Evolutionary conservation across 2,888 invertebrate species (phyloP).

Genomic region (Hyposoter didymator): DNA sequence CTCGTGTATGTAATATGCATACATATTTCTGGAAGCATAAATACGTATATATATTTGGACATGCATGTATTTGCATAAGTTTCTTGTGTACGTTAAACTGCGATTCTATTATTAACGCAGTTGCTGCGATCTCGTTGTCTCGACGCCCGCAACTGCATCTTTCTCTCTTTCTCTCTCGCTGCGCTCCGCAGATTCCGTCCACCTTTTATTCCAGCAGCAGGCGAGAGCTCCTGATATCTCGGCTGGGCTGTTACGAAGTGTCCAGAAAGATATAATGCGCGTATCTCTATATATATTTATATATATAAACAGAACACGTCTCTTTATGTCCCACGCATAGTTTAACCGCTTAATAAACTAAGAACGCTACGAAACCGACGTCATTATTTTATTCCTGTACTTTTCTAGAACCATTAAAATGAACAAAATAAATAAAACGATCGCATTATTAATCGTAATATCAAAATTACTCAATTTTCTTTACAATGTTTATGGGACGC

Average conservation of each 20-base stretch:
- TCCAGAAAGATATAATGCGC: slow-evolving; percentile 16
- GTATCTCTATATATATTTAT: slow-evolving; percentile 1
- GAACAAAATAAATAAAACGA: slow-evolving; percentile 26
- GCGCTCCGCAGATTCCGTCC: slow-evolving; percentile 41
- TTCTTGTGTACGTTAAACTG: slow-evolving; percentile 62
- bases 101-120: slow-evolving; percentile 67
- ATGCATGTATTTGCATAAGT: slow-evolving; percentile 8
- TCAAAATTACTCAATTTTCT: slow-evolving; percentile 17
- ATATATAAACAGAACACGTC: slow-evolving; percentile 8
- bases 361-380: slow-evolving; percentile 27
- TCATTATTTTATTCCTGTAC: slow-evolving; percentile 26
- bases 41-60: not conserved
- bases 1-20: slow-evolving; percentile 53
- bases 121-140: slow-evolving; percentile 58
- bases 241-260: slow-evolving; percentile 44
- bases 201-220: slow-evolving; percentile 33
- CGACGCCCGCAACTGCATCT: slow-evolving; percentile 54
- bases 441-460: not conserved
- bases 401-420: not conserved
- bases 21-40: slow-evolving; percentile 7
- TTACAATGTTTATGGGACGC: not conserved
- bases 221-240: slow-evolving; percentile 59
- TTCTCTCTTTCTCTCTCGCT: slow-evolving; percentile 37
- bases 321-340: slow-evolving; percentile 59
- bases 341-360: slow-evolving; percentile 54